These are phyloP conservation scores for Hylaea fasciaria DNA, from an alignment of 2,888 invertebrate genomes.

Conservation along the genomic window DNA sequence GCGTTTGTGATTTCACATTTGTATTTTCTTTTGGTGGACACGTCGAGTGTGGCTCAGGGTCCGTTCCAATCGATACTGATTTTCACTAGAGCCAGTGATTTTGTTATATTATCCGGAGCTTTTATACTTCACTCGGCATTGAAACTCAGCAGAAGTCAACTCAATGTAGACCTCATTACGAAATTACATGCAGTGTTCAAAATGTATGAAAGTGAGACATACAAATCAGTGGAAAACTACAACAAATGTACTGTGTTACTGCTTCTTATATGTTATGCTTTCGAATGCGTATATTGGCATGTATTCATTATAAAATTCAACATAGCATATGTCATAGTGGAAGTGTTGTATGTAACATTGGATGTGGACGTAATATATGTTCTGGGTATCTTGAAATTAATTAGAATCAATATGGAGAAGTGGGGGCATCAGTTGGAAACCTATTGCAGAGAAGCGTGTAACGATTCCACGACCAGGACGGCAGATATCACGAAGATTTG, in stretches of 20 bases:
- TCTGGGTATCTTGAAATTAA: slow-evolving; percentile 7
- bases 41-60: not conserved
- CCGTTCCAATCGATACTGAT: not conserved
- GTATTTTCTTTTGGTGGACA: not conserved
- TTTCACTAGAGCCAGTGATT: not conserved
- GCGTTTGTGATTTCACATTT: not conserved
- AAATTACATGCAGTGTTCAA: slow-evolving; percentile 6
- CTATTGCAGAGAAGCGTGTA: not conserved
- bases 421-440: not conserved
- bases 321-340: not conserved
- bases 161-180: not conserved
- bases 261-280: not conserved
- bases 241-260: not conserved
- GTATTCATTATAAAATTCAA: not conserved
- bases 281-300: slow-evolving; percentile 1
- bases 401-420: slow-evolving; percentile 4
- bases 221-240: not conserved
- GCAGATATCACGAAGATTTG: slow-evolving; percentile 2
- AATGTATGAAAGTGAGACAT: not conserved
- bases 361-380: slow-evolving; percentile 7
- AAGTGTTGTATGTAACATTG: not conserved
- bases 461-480: not conserved
- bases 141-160: not conserved
- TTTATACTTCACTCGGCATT: not conserved
- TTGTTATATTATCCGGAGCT: not conserved